phyloP scores from a whole-genome alignment of 2,888 invertebrate genomes.

The Cheilosia vulpina region DNA sequence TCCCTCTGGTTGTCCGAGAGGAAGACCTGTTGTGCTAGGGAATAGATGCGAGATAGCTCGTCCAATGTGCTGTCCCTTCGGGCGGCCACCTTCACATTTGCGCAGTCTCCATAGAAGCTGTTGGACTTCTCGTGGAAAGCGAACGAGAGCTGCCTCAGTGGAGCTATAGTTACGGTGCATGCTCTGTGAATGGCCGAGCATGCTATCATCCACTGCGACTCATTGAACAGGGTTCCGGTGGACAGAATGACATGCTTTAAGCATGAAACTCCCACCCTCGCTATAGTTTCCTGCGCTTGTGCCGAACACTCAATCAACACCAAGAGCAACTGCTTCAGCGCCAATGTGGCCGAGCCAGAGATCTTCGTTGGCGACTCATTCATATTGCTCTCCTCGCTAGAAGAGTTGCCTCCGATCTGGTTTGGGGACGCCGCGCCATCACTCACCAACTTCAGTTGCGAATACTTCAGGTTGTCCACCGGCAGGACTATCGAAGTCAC shows the following conservation, averaged over 20 bases:
- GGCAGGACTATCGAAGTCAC: constrained; percentile 82
- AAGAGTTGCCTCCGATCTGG: constrained; percentile 75
- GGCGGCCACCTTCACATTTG: constrained; percentile 96
- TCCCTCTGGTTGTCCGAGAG: constrained; percentile 85
- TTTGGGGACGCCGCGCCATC: constrained; percentile 78
- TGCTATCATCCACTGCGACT: constrained; percentile 94
- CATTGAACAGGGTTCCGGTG: constrained; percentile 91
- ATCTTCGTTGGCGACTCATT: constrained; percentile 83
- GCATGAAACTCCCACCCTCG: constrained; percentile 96
- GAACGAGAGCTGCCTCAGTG: constrained; percentile 93
- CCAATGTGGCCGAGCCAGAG: constrained; percentile 89
- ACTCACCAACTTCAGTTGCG: constrained; percentile 82
- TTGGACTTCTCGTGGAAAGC: constrained; percentile 96
- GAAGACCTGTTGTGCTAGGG: constrained; percentile 95
- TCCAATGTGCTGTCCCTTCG: constrained; percentile 93
- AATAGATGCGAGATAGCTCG: constrained; percentile 93
- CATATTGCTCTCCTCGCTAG: constrained; percentile 81
- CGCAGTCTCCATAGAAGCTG: constrained; percentile 96
- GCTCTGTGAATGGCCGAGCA: constrained; percentile 92
- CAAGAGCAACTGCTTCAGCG: constrained; percentile 92
- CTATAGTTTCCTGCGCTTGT: constrained; percentile 94
- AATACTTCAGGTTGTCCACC: constrained; percentile 81
- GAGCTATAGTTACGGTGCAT: constrained; percentile 93
- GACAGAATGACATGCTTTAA: constrained; percentile 93
- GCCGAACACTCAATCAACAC: constrained; percentile 96